Evolutionary conservation across 2,888 invertebrate genomes (phyloP).

Genomic region (Listrodromus nycthemerus): DNA sequence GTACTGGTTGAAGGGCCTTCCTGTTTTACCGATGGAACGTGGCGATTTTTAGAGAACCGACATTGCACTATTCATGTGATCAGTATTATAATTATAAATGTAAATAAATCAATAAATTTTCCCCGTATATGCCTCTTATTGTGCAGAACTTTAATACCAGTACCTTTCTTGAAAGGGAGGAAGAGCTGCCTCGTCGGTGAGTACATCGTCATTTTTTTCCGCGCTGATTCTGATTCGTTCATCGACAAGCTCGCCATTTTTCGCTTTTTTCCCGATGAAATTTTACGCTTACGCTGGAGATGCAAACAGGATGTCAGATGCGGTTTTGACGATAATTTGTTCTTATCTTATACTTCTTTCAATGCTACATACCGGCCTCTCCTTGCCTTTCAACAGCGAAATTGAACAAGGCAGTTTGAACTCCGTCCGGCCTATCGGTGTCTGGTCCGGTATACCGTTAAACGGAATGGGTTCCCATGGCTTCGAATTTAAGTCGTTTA

Average conservation of each 20-base stretch:
- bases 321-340: background rate
- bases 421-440: constrained; percentile 67
- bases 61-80: too few relatives aligned
- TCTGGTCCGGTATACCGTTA: constrained; percentile 72
- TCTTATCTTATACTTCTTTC: constrained; percentile 14
- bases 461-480: constrained; percentile 78
- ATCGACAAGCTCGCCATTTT: constrained; percentile 66
- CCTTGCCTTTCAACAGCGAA: constrained; percentile 70
- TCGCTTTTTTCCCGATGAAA: constrained; percentile 51
- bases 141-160: background rate
- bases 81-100: too few relatives aligned
- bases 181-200: constrained; percentile 72
- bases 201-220: constrained; percentile 69
- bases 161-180: constrained; percentile 71
- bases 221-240: constrained; percentile 68
- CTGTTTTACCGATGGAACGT: too few relatives aligned
- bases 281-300: constrained; percentile 73
- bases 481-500: constrained; percentile 55
- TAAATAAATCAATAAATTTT: too few relatives aligned
- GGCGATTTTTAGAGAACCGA: too few relatives aligned
- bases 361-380: constrained; percentile 62
- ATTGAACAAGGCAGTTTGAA: constrained; percentile 77
- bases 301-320: background rate
- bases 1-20: background rate
- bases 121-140: too few relatives aligned